Evolutionary conservation across 1,140 invertebrate genomes (phyloP).

Genomic region (Varroa destructor): DNA sequence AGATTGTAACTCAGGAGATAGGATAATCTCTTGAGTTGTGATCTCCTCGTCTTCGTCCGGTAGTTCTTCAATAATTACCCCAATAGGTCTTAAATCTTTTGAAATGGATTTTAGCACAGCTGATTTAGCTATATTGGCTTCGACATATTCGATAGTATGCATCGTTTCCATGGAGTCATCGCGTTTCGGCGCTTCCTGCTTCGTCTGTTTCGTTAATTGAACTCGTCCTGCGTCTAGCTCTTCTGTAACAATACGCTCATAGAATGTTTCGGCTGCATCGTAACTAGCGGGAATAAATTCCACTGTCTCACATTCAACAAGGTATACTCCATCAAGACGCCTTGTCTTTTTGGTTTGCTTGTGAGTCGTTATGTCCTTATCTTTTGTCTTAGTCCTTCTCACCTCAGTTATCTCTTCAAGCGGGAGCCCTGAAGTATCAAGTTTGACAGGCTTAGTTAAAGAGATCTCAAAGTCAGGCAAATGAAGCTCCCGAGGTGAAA

Average conservation of each 20-base stretch:
- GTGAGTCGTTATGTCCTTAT: conserved; percentile 5
- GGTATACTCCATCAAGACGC: neutral
- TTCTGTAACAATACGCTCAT: neutral
- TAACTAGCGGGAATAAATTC: neutral
- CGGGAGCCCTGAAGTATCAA: too few relatives aligned
- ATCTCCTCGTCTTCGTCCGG: neutral
- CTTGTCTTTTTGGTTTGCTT: neutral
- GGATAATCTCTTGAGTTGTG: neutral
- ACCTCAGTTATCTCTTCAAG: neutral
- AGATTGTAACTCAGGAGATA: neutral
- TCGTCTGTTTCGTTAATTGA: neutral
- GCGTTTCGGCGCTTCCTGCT: neutral
- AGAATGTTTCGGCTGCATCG: neutral
- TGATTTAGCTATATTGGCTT: neutral
- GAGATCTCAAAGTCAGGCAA: neutral
- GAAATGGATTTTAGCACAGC: neutral
- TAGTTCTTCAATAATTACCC: conserved; percentile 9
- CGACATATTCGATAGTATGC: neutral
- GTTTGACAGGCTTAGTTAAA: neutral
- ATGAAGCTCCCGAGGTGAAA: neutral
- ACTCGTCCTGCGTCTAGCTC: neutral
- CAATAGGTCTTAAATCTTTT: neutral
- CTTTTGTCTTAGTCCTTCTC: neutral
- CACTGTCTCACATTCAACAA: neutral
- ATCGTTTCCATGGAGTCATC: neutral